Base-by-base conservation (phyloP, 2,888 invertebrate species). In the Xanthorhoe designata region DNA sequence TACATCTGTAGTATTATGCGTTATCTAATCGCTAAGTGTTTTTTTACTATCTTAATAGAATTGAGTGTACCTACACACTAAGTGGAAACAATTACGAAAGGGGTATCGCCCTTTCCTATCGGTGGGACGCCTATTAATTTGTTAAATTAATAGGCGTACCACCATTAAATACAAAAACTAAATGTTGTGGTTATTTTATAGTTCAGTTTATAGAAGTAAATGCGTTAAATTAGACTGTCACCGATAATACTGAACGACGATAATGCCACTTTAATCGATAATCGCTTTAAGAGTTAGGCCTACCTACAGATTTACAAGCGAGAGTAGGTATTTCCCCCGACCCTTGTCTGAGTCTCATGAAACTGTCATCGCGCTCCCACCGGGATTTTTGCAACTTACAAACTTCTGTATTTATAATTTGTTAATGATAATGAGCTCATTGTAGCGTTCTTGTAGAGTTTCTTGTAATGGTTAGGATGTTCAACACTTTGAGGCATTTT, bases 311-410 rank as follows among this genome's bases (percentile, higher is more conserved):
- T 62, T 53, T 52, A 58, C 52, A 24, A 24, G 51, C 17, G 45
- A 57, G 38, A 45, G 51, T 55, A 51, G 38, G 51, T 18, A 15
- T 8, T 7, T 47, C 47, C 47, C 24, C 49, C 61, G 64, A 69
- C 69, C 69, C 70, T 70, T 56, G 51, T 69, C 65, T 58, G 51
- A 50, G 32, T 57, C 61, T 68, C 69, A 66, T 69, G 67, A 69
- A 69, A 69, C 69, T 69, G 71, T 72, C 71, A 64, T 72, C 71
- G 69, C 61, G 15, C 24, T 19, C 50, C 68, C 57, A 56, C 55
- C 45, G 68, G 63, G 53, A 71, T 72, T 76, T 77, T 75, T 75
- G 70, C 66, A 62, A 67, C 60, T 68, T 69, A 63, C 24, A 63
- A 70, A 66, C 47, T 62, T 72, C 45, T 55, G 55, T 65, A 70